These are phyloP conservation scores for Ceramica pisi DNA, from an alignment of 2,888 invertebrate genomes.

Conservation along the genomic window DNA sequence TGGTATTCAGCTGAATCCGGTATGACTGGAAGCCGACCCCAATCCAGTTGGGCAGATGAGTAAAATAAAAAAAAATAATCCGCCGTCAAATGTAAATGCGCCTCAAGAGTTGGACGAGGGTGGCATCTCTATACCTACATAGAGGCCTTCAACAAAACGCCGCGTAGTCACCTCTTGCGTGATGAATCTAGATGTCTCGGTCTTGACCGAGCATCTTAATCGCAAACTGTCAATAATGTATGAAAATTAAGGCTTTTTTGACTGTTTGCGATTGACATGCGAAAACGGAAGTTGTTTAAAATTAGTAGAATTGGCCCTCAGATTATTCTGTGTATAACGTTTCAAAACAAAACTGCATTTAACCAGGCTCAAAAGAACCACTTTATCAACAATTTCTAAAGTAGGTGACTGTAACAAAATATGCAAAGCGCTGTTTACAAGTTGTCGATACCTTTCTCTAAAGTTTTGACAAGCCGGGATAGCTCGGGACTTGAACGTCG, in stretches of 20 bases:
- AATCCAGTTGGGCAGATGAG: too few species aligned
- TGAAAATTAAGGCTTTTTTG: too few species aligned
- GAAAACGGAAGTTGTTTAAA: too few species aligned
- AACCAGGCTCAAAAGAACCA: background rate
- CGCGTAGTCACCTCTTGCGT: constrained; percentile 25
- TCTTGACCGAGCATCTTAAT: too few species aligned
- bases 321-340: background rate
- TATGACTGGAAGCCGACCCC: too few species aligned
- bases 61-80: too few species aligned
- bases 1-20: too few species aligned
- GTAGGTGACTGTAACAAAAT: constrained; percentile 30
- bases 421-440: constrained; percentile 36
- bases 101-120: constrained; percentile 15
- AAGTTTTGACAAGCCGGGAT: constrained; percentile 38
- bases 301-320: too few species aligned
- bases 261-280: too few species aligned
- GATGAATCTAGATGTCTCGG: constrained; percentile 26
- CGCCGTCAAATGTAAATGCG: constrained; percentile 19
- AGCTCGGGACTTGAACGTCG: constrained; percentile 2
- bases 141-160: constrained; percentile 34
- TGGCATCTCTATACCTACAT: constrained; percentile 33
- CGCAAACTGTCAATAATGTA: too few species aligned
- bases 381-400: constrained; percentile 15
- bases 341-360: background rate
- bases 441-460: constrained; percentile 36